phyloP scores from a whole-genome alignment of 2,888 invertebrate species.

The Cerceris rybyensis region DNA sequence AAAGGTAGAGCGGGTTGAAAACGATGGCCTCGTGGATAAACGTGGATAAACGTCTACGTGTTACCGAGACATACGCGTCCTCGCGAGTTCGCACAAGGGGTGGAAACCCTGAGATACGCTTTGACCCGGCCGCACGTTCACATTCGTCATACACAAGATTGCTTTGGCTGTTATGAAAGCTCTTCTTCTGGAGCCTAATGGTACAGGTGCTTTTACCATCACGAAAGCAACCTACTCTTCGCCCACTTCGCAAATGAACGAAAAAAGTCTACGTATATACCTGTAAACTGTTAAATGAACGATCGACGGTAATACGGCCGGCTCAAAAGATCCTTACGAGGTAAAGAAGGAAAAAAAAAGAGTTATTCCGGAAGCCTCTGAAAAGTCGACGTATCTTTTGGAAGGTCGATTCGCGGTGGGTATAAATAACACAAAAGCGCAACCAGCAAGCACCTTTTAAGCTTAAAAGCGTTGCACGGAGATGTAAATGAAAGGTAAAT shows the following conservation, averaged over 20 bases:
- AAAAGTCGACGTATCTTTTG: neutral
- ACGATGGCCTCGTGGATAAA: no score
- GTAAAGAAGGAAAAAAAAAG: neutral
- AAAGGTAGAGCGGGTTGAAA: no score
- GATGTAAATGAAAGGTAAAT: no score
- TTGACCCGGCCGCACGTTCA: constrained; percentile 28
- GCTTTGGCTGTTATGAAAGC: constrained; percentile 39
- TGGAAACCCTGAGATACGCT: constrained; percentile 20
- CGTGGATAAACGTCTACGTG: constrained; percentile 24
- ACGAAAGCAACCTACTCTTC: neutral
- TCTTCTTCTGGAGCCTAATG: constrained; percentile 13
- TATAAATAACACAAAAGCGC: neutral
- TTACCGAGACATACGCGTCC: neutral
- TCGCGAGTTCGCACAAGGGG: neutral
- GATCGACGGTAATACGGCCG: constrained; percentile 2
- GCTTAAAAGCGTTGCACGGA: no score
- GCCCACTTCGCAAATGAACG: constrained; percentile 5
- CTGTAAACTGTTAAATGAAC: neutral
- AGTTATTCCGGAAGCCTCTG: neutral
- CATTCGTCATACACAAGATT: constrained; percentile 18
- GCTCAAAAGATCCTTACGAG: neutral
- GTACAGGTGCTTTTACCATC: constrained; percentile 39
- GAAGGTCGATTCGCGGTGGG: neutral
- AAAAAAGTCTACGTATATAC: neutral
- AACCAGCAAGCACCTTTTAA: neutral